Evolutionary conservation across 2,113 vertebrate genomes (phyloP).

Genomic region (Trematocara variabile): DNA sequence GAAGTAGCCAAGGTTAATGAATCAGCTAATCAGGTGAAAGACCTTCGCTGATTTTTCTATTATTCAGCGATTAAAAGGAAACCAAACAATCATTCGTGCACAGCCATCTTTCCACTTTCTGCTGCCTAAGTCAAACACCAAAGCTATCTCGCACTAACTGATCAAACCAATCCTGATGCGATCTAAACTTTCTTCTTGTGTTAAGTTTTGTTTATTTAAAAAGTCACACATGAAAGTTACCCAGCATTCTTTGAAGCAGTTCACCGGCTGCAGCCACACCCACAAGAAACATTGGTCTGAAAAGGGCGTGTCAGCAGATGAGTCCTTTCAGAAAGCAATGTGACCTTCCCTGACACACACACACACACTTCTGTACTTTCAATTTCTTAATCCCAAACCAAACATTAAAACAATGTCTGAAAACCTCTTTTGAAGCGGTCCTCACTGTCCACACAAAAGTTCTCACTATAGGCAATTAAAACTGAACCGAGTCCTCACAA

Average conservation of each 20-base stretch:
- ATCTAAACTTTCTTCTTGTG: neutral
- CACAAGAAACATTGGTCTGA: neutral
- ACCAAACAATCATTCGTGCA: neutral
- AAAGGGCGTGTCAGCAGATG: constrained; percentile 3
- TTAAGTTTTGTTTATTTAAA: neutral
- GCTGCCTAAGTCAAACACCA: neutral
- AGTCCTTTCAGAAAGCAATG: neutral
- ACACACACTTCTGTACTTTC: neutral
- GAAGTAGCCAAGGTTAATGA: neutral
- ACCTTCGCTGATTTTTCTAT: neutral
- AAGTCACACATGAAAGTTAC: neutral
- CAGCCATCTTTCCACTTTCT: neutral
- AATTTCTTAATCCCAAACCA: neutral
- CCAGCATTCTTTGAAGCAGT: neutral
- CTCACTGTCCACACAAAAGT: neutral
- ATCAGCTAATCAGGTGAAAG: neutral
- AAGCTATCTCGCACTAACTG: neutral
- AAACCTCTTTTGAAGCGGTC: neutral
- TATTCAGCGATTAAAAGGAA: neutral
- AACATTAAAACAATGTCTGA: neutral
- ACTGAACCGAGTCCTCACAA: neutral
- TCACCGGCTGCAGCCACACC: neutral
- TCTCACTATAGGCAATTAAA: neutral
- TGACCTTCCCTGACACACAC: neutral
- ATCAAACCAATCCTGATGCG: rapidly evolving